These are phyloP conservation scores for Typhlichthys eigenmanni DNA, from an alignment of 2,797 vertebrate genomes.

Conservation along the genomic window DNA sequence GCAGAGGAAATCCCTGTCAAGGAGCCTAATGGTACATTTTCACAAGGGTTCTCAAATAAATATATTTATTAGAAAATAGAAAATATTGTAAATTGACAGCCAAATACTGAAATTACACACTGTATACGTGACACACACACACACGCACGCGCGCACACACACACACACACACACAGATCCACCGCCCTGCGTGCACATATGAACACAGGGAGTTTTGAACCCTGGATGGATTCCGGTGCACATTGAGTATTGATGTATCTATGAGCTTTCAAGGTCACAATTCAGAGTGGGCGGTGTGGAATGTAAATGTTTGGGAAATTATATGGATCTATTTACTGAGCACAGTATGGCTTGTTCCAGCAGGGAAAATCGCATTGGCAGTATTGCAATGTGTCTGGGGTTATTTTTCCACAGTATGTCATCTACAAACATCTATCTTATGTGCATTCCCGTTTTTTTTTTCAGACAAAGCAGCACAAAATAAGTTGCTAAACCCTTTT, in stretches of 20 bases:
- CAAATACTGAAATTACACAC: no score
- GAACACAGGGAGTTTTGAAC: conserved; percentile 19
- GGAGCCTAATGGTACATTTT: conserved; percentile 66
- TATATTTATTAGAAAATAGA: no score
- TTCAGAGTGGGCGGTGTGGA: conserved; percentile 56
- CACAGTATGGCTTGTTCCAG: conserved; percentile 45
- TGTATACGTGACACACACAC: background rate
- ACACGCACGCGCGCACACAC: background rate
- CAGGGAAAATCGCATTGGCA: conserved; percentile 55
- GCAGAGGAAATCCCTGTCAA: conserved; percentile 53
- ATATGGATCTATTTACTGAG: conserved; percentile 62
- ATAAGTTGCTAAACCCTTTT: conserved; percentile 65
- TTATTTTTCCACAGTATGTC: conserved; percentile 31
- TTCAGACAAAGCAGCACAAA: conserved; percentile 63
- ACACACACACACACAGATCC: background rate
- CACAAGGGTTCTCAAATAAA: no score
- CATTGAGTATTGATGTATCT: conserved; percentile 66
- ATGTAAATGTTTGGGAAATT: conserved; percentile 63
- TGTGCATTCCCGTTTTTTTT: conserved; percentile 22
- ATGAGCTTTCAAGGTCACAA: conserved; percentile 52
- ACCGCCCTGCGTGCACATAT: background rate
- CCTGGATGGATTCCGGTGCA: conserved; percentile 25
- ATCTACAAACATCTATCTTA: conserved; percentile 6
- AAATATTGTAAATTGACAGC: no score
- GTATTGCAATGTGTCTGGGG: conserved; percentile 12